These are phyloP conservation scores for Oxygymnocypris stewartii DNA, from an alignment of 2,113 vertebrate genomes.

Conservation along the genomic window DNA sequence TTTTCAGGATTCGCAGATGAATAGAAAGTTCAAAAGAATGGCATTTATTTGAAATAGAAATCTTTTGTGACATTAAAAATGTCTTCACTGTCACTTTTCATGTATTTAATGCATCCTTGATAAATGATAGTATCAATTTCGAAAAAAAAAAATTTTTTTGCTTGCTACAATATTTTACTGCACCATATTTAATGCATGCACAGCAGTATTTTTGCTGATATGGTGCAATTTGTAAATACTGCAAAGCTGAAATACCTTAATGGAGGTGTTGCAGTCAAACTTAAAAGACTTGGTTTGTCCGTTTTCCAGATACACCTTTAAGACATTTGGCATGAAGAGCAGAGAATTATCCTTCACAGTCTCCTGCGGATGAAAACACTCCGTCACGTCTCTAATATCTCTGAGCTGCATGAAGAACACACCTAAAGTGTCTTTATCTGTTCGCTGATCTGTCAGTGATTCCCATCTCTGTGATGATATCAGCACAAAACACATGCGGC, in stretches of 20 bases:
- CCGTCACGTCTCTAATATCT: neutral
- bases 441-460: neutral
- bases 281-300: conserved; percentile 99
- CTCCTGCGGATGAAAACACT: conserved; percentile 77
- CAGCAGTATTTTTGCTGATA: neutral
- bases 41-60: too few relatives aligned
- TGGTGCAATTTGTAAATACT: neutral
- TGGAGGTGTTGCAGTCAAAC: conserved; percentile 96
- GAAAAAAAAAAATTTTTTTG: neutral
- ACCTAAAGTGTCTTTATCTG: neutral
- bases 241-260: conserved; percentile 81
- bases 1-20: neutral
- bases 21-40: too few relatives aligned
- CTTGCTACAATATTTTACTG: neutral
- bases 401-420: neutral
- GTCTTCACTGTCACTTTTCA: too few relatives aligned
- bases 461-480: neutral
- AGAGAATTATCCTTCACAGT: conserved; percentile 97
- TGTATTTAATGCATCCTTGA: too few relatives aligned
- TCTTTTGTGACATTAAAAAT: too few relatives aligned
- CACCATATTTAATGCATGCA: neutral
- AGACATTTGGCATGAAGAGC: conserved; percentile 99
- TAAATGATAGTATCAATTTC: neutral
- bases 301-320: conserved; percentile 99
- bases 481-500: neutral